Evolutionary conservation across 1,140 invertebrate species (phyloP).

Genomic region (Lineus longissimus): DNA sequence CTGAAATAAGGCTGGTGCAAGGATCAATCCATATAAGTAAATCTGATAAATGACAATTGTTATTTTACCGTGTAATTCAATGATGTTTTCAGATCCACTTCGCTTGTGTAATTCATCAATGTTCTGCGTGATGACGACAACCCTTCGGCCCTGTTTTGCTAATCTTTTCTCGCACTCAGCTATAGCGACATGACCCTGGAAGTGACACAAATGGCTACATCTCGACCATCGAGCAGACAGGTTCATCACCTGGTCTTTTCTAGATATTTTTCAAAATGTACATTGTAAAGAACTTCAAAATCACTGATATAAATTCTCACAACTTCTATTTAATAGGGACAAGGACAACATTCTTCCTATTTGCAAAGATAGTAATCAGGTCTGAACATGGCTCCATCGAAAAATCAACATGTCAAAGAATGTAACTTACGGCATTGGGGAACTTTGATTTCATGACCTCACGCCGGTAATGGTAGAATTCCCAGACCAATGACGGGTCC

Average conservation of each 20-base stretch:
- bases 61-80: constrained; percentile 49
- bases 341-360: too few species aligned
- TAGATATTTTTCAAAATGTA: too few species aligned
- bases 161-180: constrained; percentile 70
- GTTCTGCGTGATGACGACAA: constrained; percentile 53
- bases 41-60: too few species aligned
- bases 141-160: constrained; percentile 59
- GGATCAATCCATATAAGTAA: too few species aligned
- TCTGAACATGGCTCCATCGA: too few species aligned
- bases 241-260: too few species aligned
- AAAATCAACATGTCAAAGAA: constrained; percentile 13
- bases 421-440: constrained; percentile 63
- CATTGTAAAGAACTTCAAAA: too few species aligned
- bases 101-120: constrained; percentile 51
- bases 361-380: too few species aligned
- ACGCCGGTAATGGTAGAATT: constrained; percentile 74
- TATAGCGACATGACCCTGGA: constrained; percentile 75
- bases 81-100: constrained; percentile 48
- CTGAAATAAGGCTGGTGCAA: too few species aligned
- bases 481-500: constrained; percentile 73
- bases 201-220: background rate
- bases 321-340: too few species aligned
- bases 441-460: constrained; percentile 63
- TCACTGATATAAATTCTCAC: too few species aligned
- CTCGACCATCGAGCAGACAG: too few species aligned